A percentile compares a stretch with the other conserved stretches of the same genome.
phyloP scores from a whole-genome alignment of 2,797 vertebrate species.

The Coregonus sp. region DNA sequence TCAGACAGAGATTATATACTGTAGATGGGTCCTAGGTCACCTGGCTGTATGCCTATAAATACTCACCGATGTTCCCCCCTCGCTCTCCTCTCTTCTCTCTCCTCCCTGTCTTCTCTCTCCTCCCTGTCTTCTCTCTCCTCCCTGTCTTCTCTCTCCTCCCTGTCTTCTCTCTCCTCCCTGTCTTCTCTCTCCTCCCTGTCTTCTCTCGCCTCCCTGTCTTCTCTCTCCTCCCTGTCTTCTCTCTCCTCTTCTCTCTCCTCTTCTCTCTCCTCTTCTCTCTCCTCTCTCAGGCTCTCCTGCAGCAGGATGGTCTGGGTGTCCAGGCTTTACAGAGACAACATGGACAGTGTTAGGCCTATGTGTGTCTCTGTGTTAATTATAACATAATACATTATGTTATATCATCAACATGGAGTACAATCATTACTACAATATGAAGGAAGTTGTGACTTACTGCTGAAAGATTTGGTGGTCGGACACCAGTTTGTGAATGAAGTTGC shows the following conservation, averaged over 20 bases:
- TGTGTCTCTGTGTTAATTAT: neutral
- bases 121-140: conserved; percentile 30
- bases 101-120: conserved; percentile 7
- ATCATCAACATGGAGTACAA: neutral
- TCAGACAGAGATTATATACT: conserved; percentile 7
- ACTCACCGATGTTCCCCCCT: conserved; percentile 9
- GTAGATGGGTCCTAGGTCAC: neutral
- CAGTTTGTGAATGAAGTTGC: too few species aligned
- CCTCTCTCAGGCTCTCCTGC: conserved; percentile 34
- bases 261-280: conserved; percentile 35
- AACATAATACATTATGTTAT: neutral
- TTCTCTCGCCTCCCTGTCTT: too few species aligned
- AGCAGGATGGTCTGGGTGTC: conserved; percentile 57
- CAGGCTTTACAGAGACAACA: conserved; percentile 41
- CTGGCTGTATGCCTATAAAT: neutral
- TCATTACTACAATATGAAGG: neutral
- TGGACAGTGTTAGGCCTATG: neutral
- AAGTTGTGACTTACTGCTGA: conserved; percentile 59
- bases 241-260: conserved; percentile 32
- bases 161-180: conserved; percentile 24
- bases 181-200: neutral
- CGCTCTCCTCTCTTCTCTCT: neutral
- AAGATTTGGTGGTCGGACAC: too few species aligned
- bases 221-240: conserved; percentile 38
- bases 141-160: conserved; percentile 23